Evolutionary conservation across 2,113 vertebrate species (phyloP).

Genomic region (Forbesichthys agassizii): DNA sequence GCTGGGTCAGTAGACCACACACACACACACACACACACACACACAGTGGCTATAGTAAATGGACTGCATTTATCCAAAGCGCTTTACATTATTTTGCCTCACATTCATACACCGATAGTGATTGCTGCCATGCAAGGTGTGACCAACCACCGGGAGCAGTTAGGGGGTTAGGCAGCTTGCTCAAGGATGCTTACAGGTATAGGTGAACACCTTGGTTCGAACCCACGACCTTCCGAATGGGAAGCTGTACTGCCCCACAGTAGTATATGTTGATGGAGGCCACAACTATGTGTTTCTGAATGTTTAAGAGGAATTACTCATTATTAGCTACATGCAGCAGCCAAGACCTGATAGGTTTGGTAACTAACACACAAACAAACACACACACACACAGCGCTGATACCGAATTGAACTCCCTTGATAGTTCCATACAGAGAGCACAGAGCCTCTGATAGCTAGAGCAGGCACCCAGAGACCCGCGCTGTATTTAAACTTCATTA

Average conservation of each 20-base stretch:
- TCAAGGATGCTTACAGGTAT: too few relatives aligned
- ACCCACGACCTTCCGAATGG: too few relatives aligned
- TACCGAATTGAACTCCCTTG: slow-evolving; percentile 47
- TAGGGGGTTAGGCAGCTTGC: too few relatives aligned
- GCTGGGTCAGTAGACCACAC: slow-evolving; percentile 73
- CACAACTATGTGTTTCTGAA: slow-evolving; percentile 31
- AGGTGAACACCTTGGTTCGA: too few relatives aligned
- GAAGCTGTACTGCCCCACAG: neutral
- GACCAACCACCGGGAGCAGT: too few relatives aligned
- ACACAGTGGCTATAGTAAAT: too few relatives aligned
- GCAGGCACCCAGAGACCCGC: slow-evolving; percentile 60
- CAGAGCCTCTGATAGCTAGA: slow-evolving; percentile 61
- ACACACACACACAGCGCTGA: slow-evolving; percentile 23
- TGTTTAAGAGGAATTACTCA: slow-evolving; percentile 40
- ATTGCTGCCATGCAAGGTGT: too few relatives aligned
- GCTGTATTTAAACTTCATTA: slow-evolving; percentile 75
- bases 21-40: slow-evolving; percentile 42
- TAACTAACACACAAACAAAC: slow-evolving; percentile 17
- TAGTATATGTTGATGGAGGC: slow-evolving; percentile 14
- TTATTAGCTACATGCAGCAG: slow-evolving; percentile 41
- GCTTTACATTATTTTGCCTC: too few relatives aligned
- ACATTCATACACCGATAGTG: too few relatives aligned
- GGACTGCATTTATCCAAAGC: too few relatives aligned
- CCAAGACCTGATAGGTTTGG: slow-evolving; percentile 30
- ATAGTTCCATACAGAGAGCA: slow-evolving; percentile 48